Evolutionary conservation across 2,113 vertebrate species (phyloP).

Genomic region (Vanacampus margaritifer): DNA sequence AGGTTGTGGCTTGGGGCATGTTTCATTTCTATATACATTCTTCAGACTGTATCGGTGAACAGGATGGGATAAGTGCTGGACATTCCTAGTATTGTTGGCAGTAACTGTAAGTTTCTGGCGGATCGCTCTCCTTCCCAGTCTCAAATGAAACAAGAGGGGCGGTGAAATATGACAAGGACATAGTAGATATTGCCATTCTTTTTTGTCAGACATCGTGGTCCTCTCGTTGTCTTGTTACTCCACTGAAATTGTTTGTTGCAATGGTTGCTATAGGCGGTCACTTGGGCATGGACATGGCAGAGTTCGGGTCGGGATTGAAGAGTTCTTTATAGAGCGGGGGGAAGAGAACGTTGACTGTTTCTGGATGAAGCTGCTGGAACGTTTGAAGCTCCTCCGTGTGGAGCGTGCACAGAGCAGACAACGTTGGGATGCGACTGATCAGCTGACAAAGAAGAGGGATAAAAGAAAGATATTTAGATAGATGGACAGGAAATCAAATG

Average conservation of each 20-base stretch:
- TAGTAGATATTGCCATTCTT: slow-evolving; percentile 6
- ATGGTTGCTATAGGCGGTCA: slow-evolving; percentile 75
- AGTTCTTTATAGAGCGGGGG: slow-evolving; percentile 99
- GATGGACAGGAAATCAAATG: neutral
- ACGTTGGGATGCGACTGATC: slow-evolving; percentile 95
- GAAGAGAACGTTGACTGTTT: slow-evolving; percentile 96
- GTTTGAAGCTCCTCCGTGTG: slow-evolving; percentile 98
- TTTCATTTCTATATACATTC: slow-evolving; percentile 93
- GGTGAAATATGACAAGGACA: slow-evolving; percentile 33
- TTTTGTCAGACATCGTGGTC: slow-evolving; percentile 24
- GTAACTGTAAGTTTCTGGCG: slow-evolving; percentile 69
- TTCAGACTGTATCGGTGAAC: slow-evolving; percentile 99
- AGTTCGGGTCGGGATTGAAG: slow-evolving; percentile 94
- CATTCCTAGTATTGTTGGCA: slow-evolving; percentile 94
- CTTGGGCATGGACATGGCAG: slow-evolving; percentile 86
- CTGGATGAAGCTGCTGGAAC: slow-evolving; percentile 97
- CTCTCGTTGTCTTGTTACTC: slow-evolving; percentile 36
- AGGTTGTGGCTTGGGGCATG: slow-evolving; percentile 73
- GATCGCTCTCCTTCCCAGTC: slow-evolving; percentile 36
- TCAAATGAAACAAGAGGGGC: slow-evolving; percentile 27
- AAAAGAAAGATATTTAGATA: slow-evolving; percentile 12
- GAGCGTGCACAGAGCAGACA: slow-evolving; percentile 96
- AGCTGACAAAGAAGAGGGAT: slow-evolving; percentile 74
- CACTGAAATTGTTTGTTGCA: slow-evolving; percentile 21
- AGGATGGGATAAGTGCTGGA: slow-evolving; percentile 95